These are phyloP conservation scores for Rhyacophila brunnea DNA, from an alignment of 1,140 invertebrate species.

Conservation along the genomic window DNA sequence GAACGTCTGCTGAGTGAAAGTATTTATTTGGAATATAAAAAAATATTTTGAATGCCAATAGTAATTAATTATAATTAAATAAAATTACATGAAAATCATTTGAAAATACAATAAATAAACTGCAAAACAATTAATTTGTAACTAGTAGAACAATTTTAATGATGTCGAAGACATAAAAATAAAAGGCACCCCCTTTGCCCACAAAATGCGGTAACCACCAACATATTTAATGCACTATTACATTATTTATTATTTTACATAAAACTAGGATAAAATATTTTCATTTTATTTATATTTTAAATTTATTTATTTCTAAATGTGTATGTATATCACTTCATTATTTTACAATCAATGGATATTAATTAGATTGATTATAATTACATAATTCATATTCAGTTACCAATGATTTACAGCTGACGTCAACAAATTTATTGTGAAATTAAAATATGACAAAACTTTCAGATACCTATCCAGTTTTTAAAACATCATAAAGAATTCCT, in stretches of 20 bases:
- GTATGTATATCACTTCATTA: constrained; percentile 34
- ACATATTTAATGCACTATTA: constrained; percentile 30
- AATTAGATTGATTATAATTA: constrained; percentile 2
- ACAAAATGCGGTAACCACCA: constrained; percentile 33
- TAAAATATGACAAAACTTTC: background rate
- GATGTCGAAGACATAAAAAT: background rate
- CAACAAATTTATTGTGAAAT: background rate
- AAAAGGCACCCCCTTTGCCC: constrained; percentile 33
- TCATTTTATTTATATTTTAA: constrained; percentile 29
- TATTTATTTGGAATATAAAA: too few species aligned
- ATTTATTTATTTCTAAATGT: constrained; percentile 21
- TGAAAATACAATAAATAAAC: background rate
- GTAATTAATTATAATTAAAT: too few species aligned
- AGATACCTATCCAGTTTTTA: too few species aligned
- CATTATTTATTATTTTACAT: constrained; percentile 28
- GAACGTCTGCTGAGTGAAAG: too few species aligned
- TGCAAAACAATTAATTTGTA: constrained; percentile 5
- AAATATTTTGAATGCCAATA: too few species aligned
- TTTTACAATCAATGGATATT: constrained; percentile 35
- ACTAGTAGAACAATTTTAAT: constrained; percentile 19
- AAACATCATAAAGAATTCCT: too few species aligned
- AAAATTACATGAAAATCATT: background rate
- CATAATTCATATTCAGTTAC: too few species aligned
- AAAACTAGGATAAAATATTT: constrained; percentile 33
- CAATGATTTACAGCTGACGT: too few species aligned